Conservation (phyloP, 2,797 vertebrate genomes). For the Microchirus variegatus region DNA sequence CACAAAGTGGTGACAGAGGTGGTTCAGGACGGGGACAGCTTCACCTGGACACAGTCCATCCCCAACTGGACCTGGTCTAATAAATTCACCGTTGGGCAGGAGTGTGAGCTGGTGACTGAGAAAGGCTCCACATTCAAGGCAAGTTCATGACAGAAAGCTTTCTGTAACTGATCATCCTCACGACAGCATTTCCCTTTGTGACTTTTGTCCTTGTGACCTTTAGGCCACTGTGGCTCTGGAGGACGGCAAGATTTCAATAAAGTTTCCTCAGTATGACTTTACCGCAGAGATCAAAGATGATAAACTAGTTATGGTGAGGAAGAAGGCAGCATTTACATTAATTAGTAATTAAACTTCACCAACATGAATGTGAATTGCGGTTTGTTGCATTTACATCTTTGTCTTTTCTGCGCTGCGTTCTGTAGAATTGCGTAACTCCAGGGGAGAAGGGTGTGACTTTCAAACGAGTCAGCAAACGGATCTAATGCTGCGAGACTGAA, state of each 20-base stretch:
- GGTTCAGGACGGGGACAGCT: conserved; percentile 86
- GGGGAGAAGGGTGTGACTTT: conserved; percentile 76
- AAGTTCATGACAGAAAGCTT: conserved; percentile 24
- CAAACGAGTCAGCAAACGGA: conserved; percentile 65
- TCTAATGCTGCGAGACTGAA: conserved; percentile 55
- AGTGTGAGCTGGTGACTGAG: conserved; percentile 87
- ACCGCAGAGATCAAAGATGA: conserved; percentile 83
- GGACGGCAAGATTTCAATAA: conserved; percentile 76
- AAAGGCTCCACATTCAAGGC: conserved; percentile 87
- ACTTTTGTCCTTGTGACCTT: conserved; percentile 16
- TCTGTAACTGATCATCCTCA: background rate
- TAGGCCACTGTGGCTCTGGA: conserved; percentile 85
- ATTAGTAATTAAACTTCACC: too few relatives aligned
- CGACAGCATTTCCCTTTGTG: background rate
- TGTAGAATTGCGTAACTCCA: conserved; percentile 61
- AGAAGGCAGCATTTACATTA: too few relatives aligned
- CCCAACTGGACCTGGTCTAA: conserved; percentile 84
- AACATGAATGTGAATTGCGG: background rate
- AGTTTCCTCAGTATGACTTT: conserved; percentile 86
- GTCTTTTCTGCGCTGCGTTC: background rate
- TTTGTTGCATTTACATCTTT: conserved; percentile 1
- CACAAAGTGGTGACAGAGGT: conserved; percentile 88
- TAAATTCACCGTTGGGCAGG: conserved; percentile 84
- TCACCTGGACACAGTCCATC: conserved; percentile 87
- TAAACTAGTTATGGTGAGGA: conserved; percentile 87